phyloP scores from a whole-genome alignment of 2,113 vertebrate species.

The Poicephalus meyeri region DNA sequence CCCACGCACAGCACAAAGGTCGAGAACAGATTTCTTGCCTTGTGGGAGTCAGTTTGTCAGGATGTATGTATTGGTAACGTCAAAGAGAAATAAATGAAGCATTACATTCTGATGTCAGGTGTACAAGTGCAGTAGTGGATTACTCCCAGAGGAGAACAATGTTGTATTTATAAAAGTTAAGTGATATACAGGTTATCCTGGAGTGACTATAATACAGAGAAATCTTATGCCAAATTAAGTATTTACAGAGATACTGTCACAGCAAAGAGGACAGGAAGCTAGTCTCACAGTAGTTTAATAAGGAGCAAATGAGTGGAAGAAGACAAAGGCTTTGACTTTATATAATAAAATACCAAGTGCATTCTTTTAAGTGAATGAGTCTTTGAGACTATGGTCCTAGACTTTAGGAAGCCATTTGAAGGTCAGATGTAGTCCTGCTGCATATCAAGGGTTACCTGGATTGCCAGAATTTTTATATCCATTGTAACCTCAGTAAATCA shows the following conservation, averaged over 20 bases:
- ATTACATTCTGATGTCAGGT: constrained; percentile 69
- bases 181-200: constrained; percentile 29
- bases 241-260: constrained; percentile 64
- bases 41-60: constrained; percentile 8
- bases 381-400: constrained; percentile 47
- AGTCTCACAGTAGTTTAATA: constrained; percentile 41
- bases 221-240: constrained; percentile 45
- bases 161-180: constrained; percentile 39
- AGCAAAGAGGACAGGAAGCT: constrained; percentile 57
- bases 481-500: not conserved
- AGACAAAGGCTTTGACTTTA: constrained; percentile 58
- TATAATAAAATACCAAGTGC: constrained; percentile 70
- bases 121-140: constrained; percentile 58
- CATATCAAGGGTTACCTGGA: not conserved
- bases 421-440: constrained; percentile 19
- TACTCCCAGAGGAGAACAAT: constrained; percentile 1
- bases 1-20: constrained; percentile 18
- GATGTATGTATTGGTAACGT: not conserved
- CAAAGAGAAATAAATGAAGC: constrained; percentile 31
- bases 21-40: constrained; percentile 12
- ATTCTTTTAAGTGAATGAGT: constrained; percentile 65
- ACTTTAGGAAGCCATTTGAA: constrained; percentile 54
- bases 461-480: not conserved
- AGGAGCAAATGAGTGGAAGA: constrained; percentile 24
- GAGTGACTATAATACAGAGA: constrained; percentile 52